Percentiles rank a stretch among this genome's conserved stretches.
Conservation (phyloP, 2,113 vertebrate species). For the Glaucomys volans region DNA sequence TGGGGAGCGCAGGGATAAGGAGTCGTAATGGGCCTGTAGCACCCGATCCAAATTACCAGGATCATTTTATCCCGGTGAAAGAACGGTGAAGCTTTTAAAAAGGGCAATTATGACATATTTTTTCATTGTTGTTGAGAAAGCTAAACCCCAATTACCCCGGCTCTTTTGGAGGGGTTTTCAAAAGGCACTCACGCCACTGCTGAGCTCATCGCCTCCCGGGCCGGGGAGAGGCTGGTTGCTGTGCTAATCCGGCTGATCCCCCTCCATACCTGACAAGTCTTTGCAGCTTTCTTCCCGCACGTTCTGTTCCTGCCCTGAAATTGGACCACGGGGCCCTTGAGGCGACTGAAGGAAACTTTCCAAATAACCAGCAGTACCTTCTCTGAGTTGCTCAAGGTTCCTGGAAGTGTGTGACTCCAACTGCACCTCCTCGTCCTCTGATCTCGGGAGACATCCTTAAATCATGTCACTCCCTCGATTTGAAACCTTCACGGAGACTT, state of each 20-base stretch:
- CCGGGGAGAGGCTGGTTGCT: slow-evolving; percentile 74
- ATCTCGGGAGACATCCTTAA: not conserved
- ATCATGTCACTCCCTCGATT: fast-evolving
- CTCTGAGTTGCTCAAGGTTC: not conserved
- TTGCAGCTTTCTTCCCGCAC: slow-evolving; percentile 58
- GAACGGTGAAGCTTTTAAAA: slow-evolving; percentile 85
- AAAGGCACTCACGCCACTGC: slow-evolving; percentile 71
- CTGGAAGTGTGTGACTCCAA: not conserved
- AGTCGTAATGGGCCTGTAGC: slow-evolving; percentile 80
- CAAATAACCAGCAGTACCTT: not conserved
- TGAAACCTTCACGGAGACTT: not conserved
- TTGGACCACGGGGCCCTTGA: slow-evolving; percentile 29
- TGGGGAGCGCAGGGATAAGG: slow-evolving; percentile 79
- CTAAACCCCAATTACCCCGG: slow-evolving; percentile 87
- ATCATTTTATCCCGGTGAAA: slow-evolving; percentile 87
- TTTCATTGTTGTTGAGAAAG: slow-evolving; percentile 88
- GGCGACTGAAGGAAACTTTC: slow-evolving; percentile 35
- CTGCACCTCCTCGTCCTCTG: fast-evolving
- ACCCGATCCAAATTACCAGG: slow-evolving; percentile 86
- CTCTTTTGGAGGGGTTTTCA: slow-evolving; percentile 82
- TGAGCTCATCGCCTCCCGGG: slow-evolving; percentile 80
- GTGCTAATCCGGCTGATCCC: slow-evolving; percentile 82
- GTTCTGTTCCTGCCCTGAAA: not conserved
- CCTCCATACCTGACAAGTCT: slow-evolving; percentile 73
- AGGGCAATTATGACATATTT: slow-evolving; percentile 89